Evolutionary conservation across 2,113 vertebrate species (phyloP), one percentile per base, ranked within the genome.

Genomic region (Sylvia atricapilla): DNA sequence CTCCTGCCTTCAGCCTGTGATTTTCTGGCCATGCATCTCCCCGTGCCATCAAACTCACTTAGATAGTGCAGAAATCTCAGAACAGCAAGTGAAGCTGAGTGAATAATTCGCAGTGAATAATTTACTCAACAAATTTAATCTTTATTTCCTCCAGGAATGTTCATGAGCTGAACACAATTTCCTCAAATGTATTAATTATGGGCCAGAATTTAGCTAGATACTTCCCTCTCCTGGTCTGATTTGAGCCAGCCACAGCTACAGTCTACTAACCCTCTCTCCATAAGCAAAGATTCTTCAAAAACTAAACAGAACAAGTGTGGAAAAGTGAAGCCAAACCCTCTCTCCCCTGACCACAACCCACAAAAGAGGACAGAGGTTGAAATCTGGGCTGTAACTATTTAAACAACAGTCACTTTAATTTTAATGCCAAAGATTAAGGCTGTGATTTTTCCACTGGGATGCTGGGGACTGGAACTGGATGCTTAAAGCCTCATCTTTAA

Each of bases 81-180:
- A 94, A 92, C 81, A 94, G 80, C 60, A 87, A 91, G 84, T 58
- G 80, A 73, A 84, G 20, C 80, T 64, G 66, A 84, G 73, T 90
- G 89, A 95, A 78, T 92, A 93, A 94, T 92, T 94, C 92, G 86
- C 72, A 90, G 72, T 96, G 85, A 97, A 94, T 96, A 97, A 96
- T 95, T 96, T 94, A 94, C 91, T 89, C 84, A 84, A 89, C 30
- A 94, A 92, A 91, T 92, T 52, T 87, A 96, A 84, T 92, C 66
- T 87, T 91, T 95, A 92, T 94, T 95, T 96, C 93, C 95, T 96
- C 62, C 53, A 95, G 77, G 91, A 94, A 84, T 75, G 84, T 81
- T 94, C 84, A 33, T 37, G 60, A 94, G 62, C 58, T 76, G 91
- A 92, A 84, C 77, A 87, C 39, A 75, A 87, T 94, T 97, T 95